Conservation (phyloP, 1,140 invertebrate species). For the Paraescarpia echinospica region DNA sequence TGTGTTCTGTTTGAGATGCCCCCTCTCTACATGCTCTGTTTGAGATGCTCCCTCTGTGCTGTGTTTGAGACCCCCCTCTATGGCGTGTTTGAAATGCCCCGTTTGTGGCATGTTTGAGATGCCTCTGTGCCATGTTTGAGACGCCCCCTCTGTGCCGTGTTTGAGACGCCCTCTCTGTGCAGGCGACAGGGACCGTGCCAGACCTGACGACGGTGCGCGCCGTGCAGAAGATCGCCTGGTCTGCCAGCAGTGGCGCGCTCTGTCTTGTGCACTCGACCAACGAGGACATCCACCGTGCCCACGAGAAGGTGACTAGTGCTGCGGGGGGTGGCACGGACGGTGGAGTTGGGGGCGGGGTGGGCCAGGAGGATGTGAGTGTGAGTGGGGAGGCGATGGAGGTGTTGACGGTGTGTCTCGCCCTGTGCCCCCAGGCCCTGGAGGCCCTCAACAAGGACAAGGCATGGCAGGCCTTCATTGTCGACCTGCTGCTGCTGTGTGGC, state of each 20-base stretch:
- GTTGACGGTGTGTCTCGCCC: slow-evolving; percentile 81
- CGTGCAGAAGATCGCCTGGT: slow-evolving; percentile 72
- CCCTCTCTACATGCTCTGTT: background rate
- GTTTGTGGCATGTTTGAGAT: too few species aligned
- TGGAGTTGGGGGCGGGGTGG: slow-evolving; percentile 36
- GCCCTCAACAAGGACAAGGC: slow-evolving; percentile 72
- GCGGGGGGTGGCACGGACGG: background rate
- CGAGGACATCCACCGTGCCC: slow-evolving; percentile 66
- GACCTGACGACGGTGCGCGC: slow-evolving; percentile 53
- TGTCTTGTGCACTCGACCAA: slow-evolving; percentile 68
- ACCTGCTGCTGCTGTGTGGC: slow-evolving; percentile 75
- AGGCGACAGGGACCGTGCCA: slow-evolving; percentile 48
- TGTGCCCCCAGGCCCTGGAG: slow-evolving; percentile 81
- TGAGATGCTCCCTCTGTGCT: background rate
- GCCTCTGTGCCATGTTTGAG: background rate
- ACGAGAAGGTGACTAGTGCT: slow-evolving; percentile 48
- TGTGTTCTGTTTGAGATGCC: slow-evolving; percentile 7
- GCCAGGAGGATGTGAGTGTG: slow-evolving; percentile 63
- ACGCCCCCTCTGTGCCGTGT: background rate
- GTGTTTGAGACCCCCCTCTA: background rate
- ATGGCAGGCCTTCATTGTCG: slow-evolving; percentile 86
- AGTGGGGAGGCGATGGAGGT: slow-evolving; percentile 92
- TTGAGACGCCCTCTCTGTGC: slow-evolving; percentile 1
- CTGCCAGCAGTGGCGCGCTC: slow-evolving; percentile 72
- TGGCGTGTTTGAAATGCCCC: too few species aligned